phyloP scores from a whole-genome alignment of 2,797 vertebrate species.

The Helicolenus hilgendorfi region DNA sequence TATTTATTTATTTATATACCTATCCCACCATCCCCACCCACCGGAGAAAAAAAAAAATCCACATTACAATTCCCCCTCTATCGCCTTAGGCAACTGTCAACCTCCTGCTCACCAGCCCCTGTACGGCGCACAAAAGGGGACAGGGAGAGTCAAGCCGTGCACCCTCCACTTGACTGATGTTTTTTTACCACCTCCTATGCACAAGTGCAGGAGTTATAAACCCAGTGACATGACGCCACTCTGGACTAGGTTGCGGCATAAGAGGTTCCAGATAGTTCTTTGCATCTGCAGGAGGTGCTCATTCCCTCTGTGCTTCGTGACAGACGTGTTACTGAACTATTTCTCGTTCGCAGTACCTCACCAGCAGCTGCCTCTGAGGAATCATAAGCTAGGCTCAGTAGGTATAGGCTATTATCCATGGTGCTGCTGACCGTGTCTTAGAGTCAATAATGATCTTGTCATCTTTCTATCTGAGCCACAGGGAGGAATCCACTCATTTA shows the following conservation, averaged over 20 bases:
- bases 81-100: constrained; percentile 84
- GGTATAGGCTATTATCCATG: constrained; percentile 55
- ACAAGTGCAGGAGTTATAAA: constrained; percentile 62
- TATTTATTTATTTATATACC: constrained; percentile 69
- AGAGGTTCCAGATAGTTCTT: constrained; percentile 65
- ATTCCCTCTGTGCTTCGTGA: constrained; percentile 50
- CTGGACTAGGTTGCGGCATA: constrained; percentile 42
- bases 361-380: constrained; percentile 52
- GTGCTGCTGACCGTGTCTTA: constrained; percentile 49
- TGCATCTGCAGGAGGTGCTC: constrained; percentile 63
- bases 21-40: neutral
- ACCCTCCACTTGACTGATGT: constrained; percentile 59
- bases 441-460: constrained; percentile 69
- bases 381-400: constrained; percentile 35
- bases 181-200: constrained; percentile 54
- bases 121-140: constrained; percentile 42
- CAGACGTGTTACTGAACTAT: constrained; percentile 62
- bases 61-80: constrained; percentile 46
- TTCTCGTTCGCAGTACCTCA: constrained; percentile 38
- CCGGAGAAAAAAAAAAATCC: constrained; percentile 4
- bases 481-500: constrained; percentile 47
- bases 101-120: constrained; percentile 69
- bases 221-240: constrained; percentile 53
- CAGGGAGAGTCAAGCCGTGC: constrained; percentile 50
- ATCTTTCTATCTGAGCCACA: constrained; percentile 48